Conservation (phyloP, 35 echinoderm and acorn worm genomes). For the Chiridota heheva region DNA sequence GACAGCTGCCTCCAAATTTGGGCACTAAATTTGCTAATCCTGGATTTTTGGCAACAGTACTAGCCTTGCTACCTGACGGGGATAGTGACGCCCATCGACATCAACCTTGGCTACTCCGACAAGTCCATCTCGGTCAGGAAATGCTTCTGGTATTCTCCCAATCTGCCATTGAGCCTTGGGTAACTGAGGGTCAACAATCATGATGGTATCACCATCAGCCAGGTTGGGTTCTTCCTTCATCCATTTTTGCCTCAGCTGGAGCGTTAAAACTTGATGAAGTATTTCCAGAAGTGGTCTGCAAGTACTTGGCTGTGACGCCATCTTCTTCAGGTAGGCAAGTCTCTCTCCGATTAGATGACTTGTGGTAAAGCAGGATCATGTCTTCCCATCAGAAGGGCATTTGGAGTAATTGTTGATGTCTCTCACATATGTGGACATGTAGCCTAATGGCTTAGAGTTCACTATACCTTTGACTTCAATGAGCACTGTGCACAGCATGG, state of each 20-base stretch:
- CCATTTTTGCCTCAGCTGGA: conserved; percentile 52
- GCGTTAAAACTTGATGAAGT: conserved; percentile 23
- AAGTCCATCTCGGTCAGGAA: not conserved
- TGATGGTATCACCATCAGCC: conserved; percentile 37
- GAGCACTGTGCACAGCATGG: conserved; percentile 31
- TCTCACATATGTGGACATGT: conserved; percentile 24
- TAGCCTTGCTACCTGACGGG: conserved; percentile 1
- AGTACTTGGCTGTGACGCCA: conserved; percentile 49
- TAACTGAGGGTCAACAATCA: conserved; percentile 30
- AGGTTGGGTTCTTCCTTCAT: conserved; percentile 25
- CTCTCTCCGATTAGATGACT: conserved; percentile 21
- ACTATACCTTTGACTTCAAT: conserved; percentile 35
- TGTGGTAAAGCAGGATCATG: conserved; percentile 36
- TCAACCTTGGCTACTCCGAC: not conserved
- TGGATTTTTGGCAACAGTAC: not conserved
- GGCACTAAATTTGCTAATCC: not conserved
- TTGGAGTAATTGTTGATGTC: conserved; percentile 41
- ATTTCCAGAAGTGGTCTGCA: conserved; percentile 53
- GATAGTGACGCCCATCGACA: not conserved
- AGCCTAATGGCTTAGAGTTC: conserved; percentile 49
- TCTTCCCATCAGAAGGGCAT: conserved; percentile 45
- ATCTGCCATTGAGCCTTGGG: conserved; percentile 17
- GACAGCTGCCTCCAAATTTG: too few relatives aligned
- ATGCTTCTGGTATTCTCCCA: conserved; percentile 27
- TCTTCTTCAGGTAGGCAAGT: conserved; percentile 13